Base-by-base conservation (phyloP, 2,888 invertebrate species). In the Vanessa cardui region DNA sequence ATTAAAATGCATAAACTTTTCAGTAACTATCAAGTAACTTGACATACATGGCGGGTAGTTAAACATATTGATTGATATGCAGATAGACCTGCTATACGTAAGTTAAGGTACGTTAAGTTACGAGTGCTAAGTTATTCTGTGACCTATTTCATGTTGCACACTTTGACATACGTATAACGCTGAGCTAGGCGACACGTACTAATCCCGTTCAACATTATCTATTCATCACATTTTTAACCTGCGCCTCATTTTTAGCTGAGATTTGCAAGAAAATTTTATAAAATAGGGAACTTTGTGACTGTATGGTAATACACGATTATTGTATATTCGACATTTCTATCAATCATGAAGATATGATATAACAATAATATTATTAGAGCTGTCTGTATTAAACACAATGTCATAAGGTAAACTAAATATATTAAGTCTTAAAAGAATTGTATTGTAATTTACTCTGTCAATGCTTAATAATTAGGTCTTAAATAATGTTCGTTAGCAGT, bases 121-220 rank as follows among this genome's bases (percentile, higher is more conserved):
- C 39, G 44, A 45, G 18, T 64, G 45, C 31, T 16, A 52, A 64
- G 60, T 62, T 26, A 52, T 58, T 56, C 50, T 33, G 49, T 69
- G 65, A 69, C 68, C 66, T 58, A 62, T 69, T 69, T 69, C 62
- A 65, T 33, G 45, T 58, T 50, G 50, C 44, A 64, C 64, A 58
- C 58, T 58, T 58, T 50, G 7, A 69, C 56, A 58, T 64, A 62
- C 45, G 49, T 58, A 49, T 56, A 56, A 49, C 61, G 62, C 44
- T 49, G 58, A 49, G 62, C 64, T 39, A 58, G 49, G 58, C 62
- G 54, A 65, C 68, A 61, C 63, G 64, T 64, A 64, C 62, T 64
- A 62, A 69, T 69, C 62, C 58, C 49, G 64, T 58, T 62, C 46
- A 49, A 69, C 62, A 62, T 69, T 58, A 62, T 58, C 64, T 69